Evolutionary conservation across 2,888 invertebrate species (phyloP).

Genomic region (Aquatica leii): DNA sequence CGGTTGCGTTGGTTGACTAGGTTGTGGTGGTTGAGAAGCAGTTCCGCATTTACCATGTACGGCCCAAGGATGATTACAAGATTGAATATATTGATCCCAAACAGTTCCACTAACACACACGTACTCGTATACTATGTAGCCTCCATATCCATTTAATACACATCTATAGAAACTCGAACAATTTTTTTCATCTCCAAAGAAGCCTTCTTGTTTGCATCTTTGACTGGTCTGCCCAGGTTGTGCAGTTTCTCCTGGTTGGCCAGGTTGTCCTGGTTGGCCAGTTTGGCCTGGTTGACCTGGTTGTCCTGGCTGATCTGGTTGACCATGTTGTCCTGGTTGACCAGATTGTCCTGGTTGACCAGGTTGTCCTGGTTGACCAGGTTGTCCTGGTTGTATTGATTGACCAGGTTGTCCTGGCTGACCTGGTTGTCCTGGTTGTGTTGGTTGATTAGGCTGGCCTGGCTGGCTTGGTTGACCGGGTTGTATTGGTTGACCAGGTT

Average conservation of each 20-base stretch:
- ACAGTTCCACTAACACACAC: constrained; percentile 68
- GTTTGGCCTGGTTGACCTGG: constrained; percentile 29
- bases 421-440: constrained; percentile 32
- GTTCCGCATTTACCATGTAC: constrained; percentile 35
- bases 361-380: constrained; percentile 47
- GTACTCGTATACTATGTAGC: constrained; percentile 73
- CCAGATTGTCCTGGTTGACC: constrained; percentile 36
- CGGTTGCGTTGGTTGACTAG: constrained; percentile 15
- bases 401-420: constrained; percentile 22
- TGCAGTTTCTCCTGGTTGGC: too few species aligned
- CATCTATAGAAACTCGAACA: constrained; percentile 83
- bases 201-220: constrained; percentile 13
- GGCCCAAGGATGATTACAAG: constrained; percentile 31
- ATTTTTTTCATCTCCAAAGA: constrained; percentile 54
- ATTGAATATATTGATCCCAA: constrained; percentile 30
- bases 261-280: constrained; percentile 18
- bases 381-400: constrained; percentile 29
- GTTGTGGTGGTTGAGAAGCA: not conserved
- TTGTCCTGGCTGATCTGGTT: constrained; percentile 27
- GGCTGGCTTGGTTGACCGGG: constrained; percentile 32
- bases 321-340: constrained; percentile 30
- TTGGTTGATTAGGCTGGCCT: constrained; percentile 32
- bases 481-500: constrained; percentile 29
- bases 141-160: constrained; percentile 66
- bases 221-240: not conserved